phyloP scores from a whole-genome alignment of 2,113 vertebrate species.

The Eretmochelys imbricata region DNA sequence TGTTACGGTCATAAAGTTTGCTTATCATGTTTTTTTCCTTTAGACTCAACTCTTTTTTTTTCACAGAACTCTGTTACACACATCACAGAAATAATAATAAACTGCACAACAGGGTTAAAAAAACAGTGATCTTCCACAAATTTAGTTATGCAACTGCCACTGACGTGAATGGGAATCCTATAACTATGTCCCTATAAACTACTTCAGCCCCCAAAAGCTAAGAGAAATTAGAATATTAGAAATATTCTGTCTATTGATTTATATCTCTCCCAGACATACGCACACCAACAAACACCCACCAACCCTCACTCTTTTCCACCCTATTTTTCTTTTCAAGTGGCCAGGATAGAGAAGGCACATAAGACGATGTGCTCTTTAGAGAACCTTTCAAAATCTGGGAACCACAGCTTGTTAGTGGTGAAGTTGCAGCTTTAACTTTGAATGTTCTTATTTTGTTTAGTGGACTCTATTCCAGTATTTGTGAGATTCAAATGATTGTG shows the following conservation, averaged over 20 bases:
- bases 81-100: background rate
- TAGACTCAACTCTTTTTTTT: background rate
- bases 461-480: background rate
- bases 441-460: background rate
- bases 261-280: background rate
- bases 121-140: background rate
- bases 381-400: background rate
- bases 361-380: background rate
- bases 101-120: background rate
- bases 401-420: background rate
- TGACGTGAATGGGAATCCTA: background rate
- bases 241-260: background rate
- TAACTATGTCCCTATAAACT: background rate
- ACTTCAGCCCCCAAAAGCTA: background rate
- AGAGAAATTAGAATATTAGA: background rate
- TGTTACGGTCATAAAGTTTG: background rate
- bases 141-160: background rate
- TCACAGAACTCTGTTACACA: background rate
- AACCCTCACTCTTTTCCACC: background rate
- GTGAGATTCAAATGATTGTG: background rate
- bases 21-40: constrained; percentile 8
- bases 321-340: background rate
- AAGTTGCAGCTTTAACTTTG: background rate
- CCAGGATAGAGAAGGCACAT: background rate
- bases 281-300: background rate